phyloP scores from a whole-genome alignment of 2,113 vertebrate species.

The Petaurus breviceps region DNA sequence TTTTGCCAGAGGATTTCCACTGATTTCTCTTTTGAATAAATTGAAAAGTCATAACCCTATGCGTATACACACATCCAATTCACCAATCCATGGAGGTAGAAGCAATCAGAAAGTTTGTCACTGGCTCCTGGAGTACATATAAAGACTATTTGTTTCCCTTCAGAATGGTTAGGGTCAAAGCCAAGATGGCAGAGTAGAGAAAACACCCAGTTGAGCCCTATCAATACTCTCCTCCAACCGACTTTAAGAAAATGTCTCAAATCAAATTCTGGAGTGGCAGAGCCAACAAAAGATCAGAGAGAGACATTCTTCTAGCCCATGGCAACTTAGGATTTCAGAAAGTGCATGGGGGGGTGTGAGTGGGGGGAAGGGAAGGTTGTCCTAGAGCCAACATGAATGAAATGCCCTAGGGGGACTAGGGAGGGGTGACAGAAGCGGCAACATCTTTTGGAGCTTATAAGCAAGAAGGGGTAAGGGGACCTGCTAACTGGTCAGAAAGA shows the following conservation, averaged over 20 bases:
- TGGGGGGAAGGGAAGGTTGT: no score
- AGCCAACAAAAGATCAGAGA: background rate
- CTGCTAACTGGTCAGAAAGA: background rate
- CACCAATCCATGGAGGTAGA: background rate
- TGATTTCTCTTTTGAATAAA: background rate
- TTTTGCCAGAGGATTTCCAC: accelerated
- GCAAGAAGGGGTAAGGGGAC: background rate
- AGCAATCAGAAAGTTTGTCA: background rate
- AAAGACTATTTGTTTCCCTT: background rate
- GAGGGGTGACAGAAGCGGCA: background rate
- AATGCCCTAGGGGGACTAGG: background rate
- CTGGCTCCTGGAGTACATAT: background rate
- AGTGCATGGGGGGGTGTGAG: background rate
- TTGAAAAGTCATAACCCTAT: background rate
- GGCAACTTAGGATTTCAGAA: background rate
- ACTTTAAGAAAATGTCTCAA: background rate
- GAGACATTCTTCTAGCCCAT: background rate
- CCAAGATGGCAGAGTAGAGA: background rate
- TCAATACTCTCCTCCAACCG: no score
- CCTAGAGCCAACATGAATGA: background rate
- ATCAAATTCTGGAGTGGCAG: no score
- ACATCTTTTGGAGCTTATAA: background rate
- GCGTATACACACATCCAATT: background rate
- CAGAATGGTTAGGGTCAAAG: no score
- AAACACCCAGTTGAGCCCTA: background rate